phyloP scores from a whole-genome alignment of 2,888 invertebrate genomes.

The Drosophila putrida region DNA sequence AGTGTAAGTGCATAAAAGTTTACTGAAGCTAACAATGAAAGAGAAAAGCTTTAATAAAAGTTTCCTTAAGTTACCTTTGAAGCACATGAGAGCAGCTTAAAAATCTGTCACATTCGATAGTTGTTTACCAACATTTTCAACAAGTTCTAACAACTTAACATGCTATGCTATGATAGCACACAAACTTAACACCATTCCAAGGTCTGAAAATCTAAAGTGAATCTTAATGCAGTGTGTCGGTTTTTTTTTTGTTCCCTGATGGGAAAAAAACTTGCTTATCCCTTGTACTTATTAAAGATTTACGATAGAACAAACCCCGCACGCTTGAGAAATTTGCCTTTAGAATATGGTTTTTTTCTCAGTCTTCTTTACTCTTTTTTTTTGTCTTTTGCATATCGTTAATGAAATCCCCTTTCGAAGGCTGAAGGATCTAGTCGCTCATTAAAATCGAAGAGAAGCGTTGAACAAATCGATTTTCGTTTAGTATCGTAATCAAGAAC shows the following conservation, averaged over 20 bases:
- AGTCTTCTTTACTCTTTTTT: neutral
- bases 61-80: neutral
- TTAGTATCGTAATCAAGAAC: slow-evolving; percentile 79
- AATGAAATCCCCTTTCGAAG: slow-evolving; percentile 55
- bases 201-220: slow-evolving; percentile 19
- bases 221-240: slow-evolving; percentile 14
- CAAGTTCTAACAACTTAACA: slow-evolving; percentile 6
- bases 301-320: slow-evolving; percentile 21
- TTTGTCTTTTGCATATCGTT: slow-evolving; percentile 58
- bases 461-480: slow-evolving; percentile 77
- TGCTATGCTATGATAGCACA: neutral
- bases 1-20: neutral
- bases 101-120: neutral
- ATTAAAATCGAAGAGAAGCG: slow-evolving; percentile 64
- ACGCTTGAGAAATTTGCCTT: slow-evolving; percentile 6
- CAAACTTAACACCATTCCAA: neutral
- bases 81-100: neutral
- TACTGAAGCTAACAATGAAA: neutral
- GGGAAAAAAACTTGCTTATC: slow-evolving; percentile 1
- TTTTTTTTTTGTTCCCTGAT: neutral
- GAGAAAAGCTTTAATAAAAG: neutral
- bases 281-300: slow-evolving; percentile 23
- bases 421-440: slow-evolving; percentile 59
- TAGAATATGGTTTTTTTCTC: neutral
- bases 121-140: neutral